Evolutionary conservation across 1,140 invertebrate species (phyloP).

Genomic region (Stenopsyche tienmushanensis): DNA sequence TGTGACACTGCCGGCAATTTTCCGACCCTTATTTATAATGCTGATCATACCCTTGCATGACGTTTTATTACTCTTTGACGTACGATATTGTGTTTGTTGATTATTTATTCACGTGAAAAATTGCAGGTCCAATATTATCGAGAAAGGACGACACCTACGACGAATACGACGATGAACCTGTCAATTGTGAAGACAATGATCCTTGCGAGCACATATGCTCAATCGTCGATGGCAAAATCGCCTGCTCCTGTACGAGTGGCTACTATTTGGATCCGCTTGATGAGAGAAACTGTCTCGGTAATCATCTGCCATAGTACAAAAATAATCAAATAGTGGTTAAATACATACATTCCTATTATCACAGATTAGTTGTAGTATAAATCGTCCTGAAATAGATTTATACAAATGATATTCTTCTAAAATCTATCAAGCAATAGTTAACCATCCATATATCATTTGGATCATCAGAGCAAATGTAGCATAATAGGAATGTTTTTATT

Average conservation of each 20-base stretch:
- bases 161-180: too few relatives aligned
- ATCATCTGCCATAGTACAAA: not conserved
- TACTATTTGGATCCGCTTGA: constrained; percentile 45
- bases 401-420: not conserved
- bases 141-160: too few relatives aligned
- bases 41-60: too few relatives aligned
- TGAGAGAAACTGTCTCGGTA: constrained; percentile 45
- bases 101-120: too few relatives aligned
- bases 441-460: too few relatives aligned
- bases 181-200: too few relatives aligned
- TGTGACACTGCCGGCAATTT: too few relatives aligned
- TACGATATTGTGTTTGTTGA: too few relatives aligned
- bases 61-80: too few relatives aligned
- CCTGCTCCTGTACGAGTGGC: constrained; percentile 45
- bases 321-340: not conserved
- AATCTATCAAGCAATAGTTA: not conserved
- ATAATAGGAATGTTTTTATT: not conserved
- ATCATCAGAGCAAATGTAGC: too few relatives aligned
- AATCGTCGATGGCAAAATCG: constrained; percentile 43
- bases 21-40: too few relatives aligned
- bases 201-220: constrained; percentile 47
- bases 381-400: not conserved
- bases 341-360: constrained; percentile 12
- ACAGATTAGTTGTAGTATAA: not conserved
- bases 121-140: too few relatives aligned